Evolutionary conservation across 2,113 vertebrate species (phyloP), one percentile per base, ranked within the genome.

Genomic region (Syrrhaptes paradoxus): DNA sequence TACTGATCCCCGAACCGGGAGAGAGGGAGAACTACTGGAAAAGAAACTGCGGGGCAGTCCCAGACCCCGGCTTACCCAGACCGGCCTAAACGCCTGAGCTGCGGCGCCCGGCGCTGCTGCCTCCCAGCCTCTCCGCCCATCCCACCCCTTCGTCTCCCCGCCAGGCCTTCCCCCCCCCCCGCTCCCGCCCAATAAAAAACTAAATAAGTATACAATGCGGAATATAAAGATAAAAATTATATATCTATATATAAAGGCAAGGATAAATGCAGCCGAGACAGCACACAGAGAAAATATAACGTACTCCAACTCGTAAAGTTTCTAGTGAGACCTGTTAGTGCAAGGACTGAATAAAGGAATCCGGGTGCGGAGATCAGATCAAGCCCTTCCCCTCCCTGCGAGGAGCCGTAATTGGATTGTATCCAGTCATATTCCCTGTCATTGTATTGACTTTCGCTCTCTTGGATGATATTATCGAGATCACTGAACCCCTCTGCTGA

Each of bases 401-500:
- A 98, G 98, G 98, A 98, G 97, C 98, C 97, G 98, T 99, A 99
- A 99, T 99, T 99, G 99, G 99, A 98, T 99, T 99, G 98, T 99
- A 98, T 98, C 96, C 97, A 98, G 98, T 98, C 98, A 98, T 98
- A 99, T 98, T 98, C 98, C 98, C 98, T 98, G 98, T 99, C 99
- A 98, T 98, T 86, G 97, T 98, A 99, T 99, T 98, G 99, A 99
- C 99, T 98, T 98, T 98, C 97, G 97, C 98, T 96, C 97, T 94
- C 97, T 90, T 96, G 97, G 99, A 99, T 99, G 99, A 99, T 99
- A 98, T 99, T 99, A 99, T 99, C 98, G 98, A 98, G 98, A 98
- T 97, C 98, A 98, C 98, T 98, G 98, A 98, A 98, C 98, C 98
- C 96, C 97, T 97, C 97, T 96, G 98, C 98, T 98, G 99, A 99